Evolutionary conservation across 2,888 invertebrate genomes (phyloP).

Genomic region (Nomada lathburiana): DNA sequence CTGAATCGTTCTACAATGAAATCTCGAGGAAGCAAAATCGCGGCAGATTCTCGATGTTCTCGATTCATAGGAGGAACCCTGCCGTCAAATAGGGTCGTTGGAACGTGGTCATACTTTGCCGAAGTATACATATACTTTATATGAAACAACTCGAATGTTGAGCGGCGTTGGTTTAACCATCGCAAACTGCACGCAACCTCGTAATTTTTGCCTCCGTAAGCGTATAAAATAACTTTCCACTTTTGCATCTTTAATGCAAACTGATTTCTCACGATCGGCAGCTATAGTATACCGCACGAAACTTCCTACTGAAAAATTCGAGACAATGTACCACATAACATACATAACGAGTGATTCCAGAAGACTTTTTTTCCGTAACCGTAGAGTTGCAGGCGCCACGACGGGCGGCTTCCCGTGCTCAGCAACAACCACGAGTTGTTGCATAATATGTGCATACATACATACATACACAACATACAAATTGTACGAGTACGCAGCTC

Average conservation of each 20-base stretch:
- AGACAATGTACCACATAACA: not conserved
- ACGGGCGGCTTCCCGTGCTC: not conserved
- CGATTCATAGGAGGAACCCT: not conserved
- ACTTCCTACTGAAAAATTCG: not conserved
- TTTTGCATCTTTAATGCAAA: not conserved
- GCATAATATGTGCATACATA: not conserved
- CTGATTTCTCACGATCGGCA: slow-evolving; percentile 21
- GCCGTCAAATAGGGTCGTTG: not conserved
- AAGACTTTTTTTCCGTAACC: not conserved
- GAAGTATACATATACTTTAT: not conserved
- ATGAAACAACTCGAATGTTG: not conserved
- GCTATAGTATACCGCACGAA: not conserved
- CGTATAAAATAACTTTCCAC: not conserved
- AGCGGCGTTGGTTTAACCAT: not conserved
- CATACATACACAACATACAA: not conserved
- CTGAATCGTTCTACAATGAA: not conserved
- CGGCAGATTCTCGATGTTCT: not conserved
- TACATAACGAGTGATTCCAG: not conserved
- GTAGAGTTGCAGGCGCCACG: not conserved
- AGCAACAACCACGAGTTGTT: not conserved
- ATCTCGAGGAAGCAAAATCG: not conserved
- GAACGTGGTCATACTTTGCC: not conserved
- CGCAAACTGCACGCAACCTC: not conserved
- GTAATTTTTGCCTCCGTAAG: not conserved
- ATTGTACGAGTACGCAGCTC: not conserved